phyloP scores from a whole-genome alignment of 2,888 invertebrate species.

The Thelaira solivaga region DNA sequence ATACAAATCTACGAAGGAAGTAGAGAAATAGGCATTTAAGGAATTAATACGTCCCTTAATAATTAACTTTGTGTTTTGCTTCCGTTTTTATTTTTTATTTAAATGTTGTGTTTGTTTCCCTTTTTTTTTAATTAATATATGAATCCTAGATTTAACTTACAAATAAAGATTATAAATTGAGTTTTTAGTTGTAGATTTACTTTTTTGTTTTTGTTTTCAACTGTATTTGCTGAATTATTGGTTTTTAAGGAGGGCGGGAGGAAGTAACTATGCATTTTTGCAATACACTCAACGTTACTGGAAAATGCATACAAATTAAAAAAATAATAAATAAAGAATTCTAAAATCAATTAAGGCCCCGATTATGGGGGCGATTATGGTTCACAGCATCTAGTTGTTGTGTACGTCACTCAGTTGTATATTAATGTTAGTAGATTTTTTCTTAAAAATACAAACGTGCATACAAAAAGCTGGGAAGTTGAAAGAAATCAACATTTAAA shows the following conservation, averaged over 20 bases:
- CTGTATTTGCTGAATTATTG: neutral
- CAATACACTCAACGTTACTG: conserved; percentile 7
- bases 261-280: neutral
- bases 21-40: too few species aligned
- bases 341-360: too few species aligned
- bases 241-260: conserved; percentile 7
- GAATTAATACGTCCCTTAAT: conserved; percentile 45
- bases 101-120: conserved; percentile 41
- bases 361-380: too few species aligned
- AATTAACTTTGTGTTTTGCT: conserved; percentile 15
- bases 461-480: too few species aligned
- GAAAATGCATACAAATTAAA: neutral
- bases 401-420: too few species aligned
- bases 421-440: too few species aligned
- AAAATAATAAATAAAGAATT: neutral
- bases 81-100: neutral
- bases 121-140: conserved; percentile 41
- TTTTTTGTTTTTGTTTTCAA: conserved; percentile 26
- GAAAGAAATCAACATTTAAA: too few species aligned
- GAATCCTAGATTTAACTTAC: conserved; percentile 59
- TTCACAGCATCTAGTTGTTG: too few species aligned
- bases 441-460: too few species aligned
- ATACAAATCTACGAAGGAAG: too few species aligned
- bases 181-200: neutral
- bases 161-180: conserved; percentile 54